Evolutionary conservation across 2,888 invertebrate genomes (phyloP), one percentile per base, ranked within the genome.

Genomic region (Drosophila picticornis): DNA sequence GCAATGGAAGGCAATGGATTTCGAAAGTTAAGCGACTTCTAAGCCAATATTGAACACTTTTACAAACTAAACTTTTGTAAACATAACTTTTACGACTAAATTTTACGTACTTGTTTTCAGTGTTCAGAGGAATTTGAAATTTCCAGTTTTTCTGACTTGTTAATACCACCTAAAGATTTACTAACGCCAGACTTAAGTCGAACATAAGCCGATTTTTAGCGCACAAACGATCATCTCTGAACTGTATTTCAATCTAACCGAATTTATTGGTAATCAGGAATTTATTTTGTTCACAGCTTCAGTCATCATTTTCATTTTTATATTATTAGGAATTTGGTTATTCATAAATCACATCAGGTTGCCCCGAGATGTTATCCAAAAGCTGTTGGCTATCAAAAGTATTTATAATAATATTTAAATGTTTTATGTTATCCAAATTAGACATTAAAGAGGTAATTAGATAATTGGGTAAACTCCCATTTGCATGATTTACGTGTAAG

Each of bases 391-490:
- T 32, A 57, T 51, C 36, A 56, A 43, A 29, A 29, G 55, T 58
- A 9, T 55, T 58, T 46, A 66, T 66, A 58, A 61, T 53, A 72
- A 72, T 16, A 48, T 72, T 61, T 22, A 31, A 50, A 38, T 67
- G 51, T 51, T 51, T 46, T 38, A 60, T 63, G 48, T 50, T 50
- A 40, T 19, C 7, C 34, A 51, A 60, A 34, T 55, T 32, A 43
- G 46, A 53, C 34, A 84, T 77, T 77, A 81, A 71, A 65, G 40
- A 65, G 64, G 57, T 76, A 76, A 85, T 81, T 75, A 74, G 68
- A 75, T 74, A 74, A 46, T 61, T 61, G 46, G 61, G 38, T 61
- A 65, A 61, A 76, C 71, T 36, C 74, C 76, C 65, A 73, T 81
- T 31, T 69, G 48, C 57, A 68, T 76, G 79, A 55, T 32, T 70